Evolutionary conservation across 1,140 invertebrate species (phyloP).

Genomic region (Telenomus remus): DNA sequence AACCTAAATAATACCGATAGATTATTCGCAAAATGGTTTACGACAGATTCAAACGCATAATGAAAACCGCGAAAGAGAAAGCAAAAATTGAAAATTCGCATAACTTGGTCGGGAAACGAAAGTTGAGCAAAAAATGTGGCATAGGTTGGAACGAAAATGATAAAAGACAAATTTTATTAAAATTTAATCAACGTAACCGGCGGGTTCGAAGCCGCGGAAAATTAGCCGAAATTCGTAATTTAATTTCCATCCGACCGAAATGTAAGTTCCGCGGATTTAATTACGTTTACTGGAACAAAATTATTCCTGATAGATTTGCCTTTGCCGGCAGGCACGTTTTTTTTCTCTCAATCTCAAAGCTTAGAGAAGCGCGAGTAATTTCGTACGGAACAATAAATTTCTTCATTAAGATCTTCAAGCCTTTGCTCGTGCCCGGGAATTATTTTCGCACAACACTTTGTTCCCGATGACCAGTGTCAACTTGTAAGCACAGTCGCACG

Average conservation of each 20-base stretch:
- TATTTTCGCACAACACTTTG: constrained; percentile 1
- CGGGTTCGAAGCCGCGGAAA: constrained; percentile 5
- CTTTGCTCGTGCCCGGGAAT: neutral
- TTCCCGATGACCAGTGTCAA: neutral
- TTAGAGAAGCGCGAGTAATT: too few species aligned
- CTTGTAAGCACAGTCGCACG: too few species aligned
- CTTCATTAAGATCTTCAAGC: neutral
- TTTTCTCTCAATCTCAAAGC: neutral
- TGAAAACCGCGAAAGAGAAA: too few species aligned
- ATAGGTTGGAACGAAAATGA: too few species aligned
- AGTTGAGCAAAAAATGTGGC: too few species aligned
- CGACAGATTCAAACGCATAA: too few species aligned
- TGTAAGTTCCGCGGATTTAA: constrained; percentile 25
- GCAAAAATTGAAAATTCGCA: too few species aligned
- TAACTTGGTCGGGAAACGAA: too few species aligned
- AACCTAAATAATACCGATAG: too few species aligned
- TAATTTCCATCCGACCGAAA: constrained; percentile 17
- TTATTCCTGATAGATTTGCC: constrained; percentile 34
- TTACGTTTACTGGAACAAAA: constrained; percentile 19
- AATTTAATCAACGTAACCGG: constrained; percentile 20
- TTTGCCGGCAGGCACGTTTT: neutral
- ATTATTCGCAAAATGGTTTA: too few species aligned
- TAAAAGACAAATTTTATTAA: constrained; percentile 13
- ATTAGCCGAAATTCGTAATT: constrained; percentile 39
- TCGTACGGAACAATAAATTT: neutral